Evolutionary conservation across 1,140 invertebrate genomes (phyloP).

Genomic region (Uloborus diversus): DNA sequence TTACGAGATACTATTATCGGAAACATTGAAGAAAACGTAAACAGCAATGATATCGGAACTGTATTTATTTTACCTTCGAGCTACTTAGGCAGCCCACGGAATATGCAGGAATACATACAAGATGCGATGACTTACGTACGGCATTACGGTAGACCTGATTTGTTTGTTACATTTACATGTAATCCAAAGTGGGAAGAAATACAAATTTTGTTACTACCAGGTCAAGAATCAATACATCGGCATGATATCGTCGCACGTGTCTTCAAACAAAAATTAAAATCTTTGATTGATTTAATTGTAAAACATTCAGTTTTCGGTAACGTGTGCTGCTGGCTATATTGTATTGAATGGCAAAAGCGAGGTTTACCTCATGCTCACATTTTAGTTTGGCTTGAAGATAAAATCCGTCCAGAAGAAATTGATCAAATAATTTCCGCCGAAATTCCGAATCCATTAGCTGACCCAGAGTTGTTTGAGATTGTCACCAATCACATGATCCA

Average conservation of each 20-base stretch:
- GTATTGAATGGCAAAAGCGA: slow-evolving; percentile 67
- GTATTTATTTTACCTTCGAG: too few relatives aligned
- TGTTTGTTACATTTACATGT: slow-evolving; percentile 67
- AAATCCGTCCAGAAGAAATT: slow-evolving; percentile 60
- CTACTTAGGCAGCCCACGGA: slow-evolving; percentile 5
- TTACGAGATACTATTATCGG: slow-evolving; percentile 58
- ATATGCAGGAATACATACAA: slow-evolving; percentile 56
- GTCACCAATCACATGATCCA: slow-evolving; percentile 66
- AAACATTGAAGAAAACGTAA: too few relatives aligned
- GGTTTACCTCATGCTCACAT: slow-evolving; percentile 66
- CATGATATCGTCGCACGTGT: slow-evolving; percentile 65
- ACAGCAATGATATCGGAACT: too few relatives aligned
- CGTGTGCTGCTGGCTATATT: slow-evolving; percentile 60
- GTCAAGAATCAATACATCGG: slow-evolving; percentile 61
- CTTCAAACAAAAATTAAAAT: slow-evolving; percentile 64
- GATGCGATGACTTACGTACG: slow-evolving; percentile 63
- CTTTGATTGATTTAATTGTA: slow-evolving; percentile 63
- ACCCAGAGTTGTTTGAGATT: slow-evolving; percentile 63
- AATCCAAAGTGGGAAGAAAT: slow-evolving; percentile 69
- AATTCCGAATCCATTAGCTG: slow-evolving; percentile 67
- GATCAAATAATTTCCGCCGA: slow-evolving; percentile 69
- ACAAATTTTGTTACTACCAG: slow-evolving; percentile 57
- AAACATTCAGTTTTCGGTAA: slow-evolving; percentile 33
- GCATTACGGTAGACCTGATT: slow-evolving; percentile 63
- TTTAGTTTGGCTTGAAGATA: slow-evolving; percentile 58